Percentiles rank a stretch among this genome's conserved stretches.
Evolutionary conservation across 2,113 vertebrate genomes (phyloP).

Genomic region (Origma solitaria): DNA sequence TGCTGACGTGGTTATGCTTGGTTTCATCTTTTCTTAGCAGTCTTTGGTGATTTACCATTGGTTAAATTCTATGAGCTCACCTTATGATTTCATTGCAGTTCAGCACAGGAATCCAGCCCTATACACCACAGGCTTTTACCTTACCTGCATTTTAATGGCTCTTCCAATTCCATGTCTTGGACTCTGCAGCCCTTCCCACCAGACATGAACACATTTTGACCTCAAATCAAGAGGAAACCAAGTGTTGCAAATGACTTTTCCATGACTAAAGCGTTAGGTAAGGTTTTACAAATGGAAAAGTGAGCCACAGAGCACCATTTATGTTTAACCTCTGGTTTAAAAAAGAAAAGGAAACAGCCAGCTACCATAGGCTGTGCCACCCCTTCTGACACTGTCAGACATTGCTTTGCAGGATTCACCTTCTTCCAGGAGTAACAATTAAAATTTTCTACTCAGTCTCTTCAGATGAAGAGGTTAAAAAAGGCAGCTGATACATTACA

Average conservation of each 20-base stretch:
- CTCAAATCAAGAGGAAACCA: background rate
- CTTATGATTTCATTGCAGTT: background rate
- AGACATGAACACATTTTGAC: background rate
- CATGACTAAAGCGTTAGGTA: constrained; percentile 43
- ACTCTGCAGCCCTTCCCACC: background rate
- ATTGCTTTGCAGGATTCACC: background rate
- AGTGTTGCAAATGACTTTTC: constrained; percentile 13
- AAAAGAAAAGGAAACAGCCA: background rate
- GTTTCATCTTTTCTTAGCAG: background rate
- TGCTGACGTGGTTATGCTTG: background rate
- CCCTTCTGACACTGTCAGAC: background rate
- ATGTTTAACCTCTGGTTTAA: background rate
- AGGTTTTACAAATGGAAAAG: constrained; percentile 17
- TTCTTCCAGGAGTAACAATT: background rate
- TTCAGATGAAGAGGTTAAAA: background rate
- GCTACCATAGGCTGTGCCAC: background rate
- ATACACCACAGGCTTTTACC: background rate
- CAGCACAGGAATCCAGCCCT: background rate
- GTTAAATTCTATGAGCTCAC: background rate
- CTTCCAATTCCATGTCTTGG: background rate
- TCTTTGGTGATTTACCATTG: background rate
- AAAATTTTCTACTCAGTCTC: background rate
- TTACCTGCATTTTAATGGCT: background rate
- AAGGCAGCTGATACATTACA: background rate
- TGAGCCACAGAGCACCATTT: background rate